These are phyloP conservation scores for Montipora efflorescens DNA, from an alignment of 64 coral and sea anemone genomes.

Conservation along the genomic window DNA sequence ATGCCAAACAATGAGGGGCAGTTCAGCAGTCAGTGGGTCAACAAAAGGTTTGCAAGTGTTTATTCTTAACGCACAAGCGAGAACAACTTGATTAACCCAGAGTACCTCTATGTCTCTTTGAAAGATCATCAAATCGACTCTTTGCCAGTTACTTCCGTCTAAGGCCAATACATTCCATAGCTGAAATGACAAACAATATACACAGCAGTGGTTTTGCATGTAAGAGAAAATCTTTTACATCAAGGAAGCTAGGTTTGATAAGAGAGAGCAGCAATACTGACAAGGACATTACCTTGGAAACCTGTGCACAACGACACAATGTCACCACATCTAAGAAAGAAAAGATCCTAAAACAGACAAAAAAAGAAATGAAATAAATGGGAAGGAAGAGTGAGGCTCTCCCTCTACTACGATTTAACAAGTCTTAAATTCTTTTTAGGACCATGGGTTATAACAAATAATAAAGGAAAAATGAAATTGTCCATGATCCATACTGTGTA, in stretches of 20 bases:
- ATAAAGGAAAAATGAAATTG: too few species aligned
- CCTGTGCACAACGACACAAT: conserved; percentile 91
- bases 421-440: too few species aligned
- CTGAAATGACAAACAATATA: conserved; percentile 8
- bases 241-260: too few species aligned
- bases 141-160: conserved; percentile 99
- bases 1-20: too few species aligned
- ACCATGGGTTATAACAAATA: too few species aligned
- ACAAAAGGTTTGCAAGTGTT: too few species aligned
- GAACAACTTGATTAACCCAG: too few species aligned
- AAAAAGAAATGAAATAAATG: background rate
- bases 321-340: conserved; percentile 98
- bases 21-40: too few species aligned
- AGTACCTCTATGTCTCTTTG: conserved; percentile 96
- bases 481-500: too few species aligned
- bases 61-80: too few species aligned
- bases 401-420: background rate
- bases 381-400: too few species aligned
- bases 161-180: conserved; percentile 98
- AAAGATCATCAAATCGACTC: conserved; percentile 96
- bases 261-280: background rate
- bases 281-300: conserved; percentile 77
- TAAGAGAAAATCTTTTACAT: too few species aligned
- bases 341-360: conserved; percentile 80
- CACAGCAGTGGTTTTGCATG: background rate